Percentiles rank a stretch among this genome's conserved stretches.
These are phyloP conservation scores for Echiichthys vipera DNA, from an alignment of 2,797 vertebrate species.

Conservation along the genomic window DNA sequence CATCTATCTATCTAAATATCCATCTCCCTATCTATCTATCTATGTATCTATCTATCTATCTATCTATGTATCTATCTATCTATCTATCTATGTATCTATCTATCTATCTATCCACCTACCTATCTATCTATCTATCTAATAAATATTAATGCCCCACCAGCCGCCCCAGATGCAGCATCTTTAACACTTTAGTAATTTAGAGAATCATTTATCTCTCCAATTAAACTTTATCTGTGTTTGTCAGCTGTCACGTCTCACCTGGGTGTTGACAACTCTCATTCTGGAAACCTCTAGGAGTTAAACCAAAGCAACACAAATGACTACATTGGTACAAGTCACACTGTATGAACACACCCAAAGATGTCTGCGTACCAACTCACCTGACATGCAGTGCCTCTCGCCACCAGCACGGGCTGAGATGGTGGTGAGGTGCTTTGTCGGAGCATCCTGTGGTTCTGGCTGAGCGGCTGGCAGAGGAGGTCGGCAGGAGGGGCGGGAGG, in stretches of 20 bases:
- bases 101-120: too few species aligned
- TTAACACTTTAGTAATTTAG: too few species aligned
- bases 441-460: slow-evolving; percentile 24
- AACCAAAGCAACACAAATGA: slow-evolving; percentile 17
- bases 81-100: too few species aligned
- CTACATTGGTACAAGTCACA: not conserved
- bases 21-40: too few species aligned
- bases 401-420: slow-evolving; percentile 65
- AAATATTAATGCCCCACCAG: too few species aligned
- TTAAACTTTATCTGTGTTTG: not conserved
- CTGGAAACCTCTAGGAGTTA: slow-evolving; percentile 3
- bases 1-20: too few species aligned
- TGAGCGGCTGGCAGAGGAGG: not conserved
- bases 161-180: not conserved
- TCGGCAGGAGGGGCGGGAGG: slow-evolving; percentile 70
- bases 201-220: not conserved
- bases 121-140: too few species aligned
- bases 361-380: slow-evolving; percentile 39
- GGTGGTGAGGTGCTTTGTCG: slow-evolving; percentile 12
- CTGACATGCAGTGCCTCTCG: slow-evolving; percentile 73
- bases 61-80: too few species aligned
- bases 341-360: not conserved
- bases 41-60: too few species aligned
- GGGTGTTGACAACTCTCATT: slow-evolving; percentile 5
- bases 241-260: too few species aligned